Evolutionary conservation across 2,888 invertebrate genomes (phyloP).

Genomic region (Drosophila stalkeri): DNA sequence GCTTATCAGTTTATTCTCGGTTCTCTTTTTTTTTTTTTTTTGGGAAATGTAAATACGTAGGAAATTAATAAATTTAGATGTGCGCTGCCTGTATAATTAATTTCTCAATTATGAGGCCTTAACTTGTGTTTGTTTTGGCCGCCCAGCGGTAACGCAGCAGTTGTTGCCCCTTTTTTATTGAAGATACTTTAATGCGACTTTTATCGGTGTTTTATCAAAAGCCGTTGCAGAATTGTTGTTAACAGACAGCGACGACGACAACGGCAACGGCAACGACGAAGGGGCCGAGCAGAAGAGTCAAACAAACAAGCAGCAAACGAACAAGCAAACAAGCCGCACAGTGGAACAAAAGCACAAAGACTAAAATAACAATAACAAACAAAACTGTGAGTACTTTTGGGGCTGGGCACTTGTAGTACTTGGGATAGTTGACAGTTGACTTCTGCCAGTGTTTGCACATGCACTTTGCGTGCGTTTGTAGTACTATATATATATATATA

Average conservation of each 20-base stretch:
- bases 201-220: conserved; percentile 64
- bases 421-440: conserved; percentile 46
- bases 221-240: conserved; percentile 48
- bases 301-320: conserved; percentile 38
- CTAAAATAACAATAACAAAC: conserved; percentile 31
- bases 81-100: conserved; percentile 63
- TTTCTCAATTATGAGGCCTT: conserved; percentile 75
- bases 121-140: conserved; percentile 67
- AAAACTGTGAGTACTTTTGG: conserved; percentile 27
- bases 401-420: conserved; percentile 25
- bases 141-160: conserved; percentile 40
- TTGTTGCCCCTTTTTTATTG: conserved; percentile 33
- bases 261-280: neutral
- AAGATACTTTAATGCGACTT: conserved; percentile 47
- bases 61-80: conserved; percentile 61
- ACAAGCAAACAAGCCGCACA: conserved; percentile 39
- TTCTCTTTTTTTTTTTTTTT: conserved; percentile 21
- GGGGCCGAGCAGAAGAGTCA: conserved; percentile 11
- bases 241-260: conserved; percentile 6
- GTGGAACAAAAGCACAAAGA: conserved; percentile 17
- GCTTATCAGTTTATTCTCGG: conserved; percentile 36
- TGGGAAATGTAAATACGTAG: conserved; percentile 50
- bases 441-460: conserved; percentile 41
- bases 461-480: conserved; percentile 21
- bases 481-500: neutral